These are phyloP conservation scores for Marcusenius ussheri DNA, from an alignment of 2,113 vertebrate genomes.

Conservation along the genomic window DNA sequence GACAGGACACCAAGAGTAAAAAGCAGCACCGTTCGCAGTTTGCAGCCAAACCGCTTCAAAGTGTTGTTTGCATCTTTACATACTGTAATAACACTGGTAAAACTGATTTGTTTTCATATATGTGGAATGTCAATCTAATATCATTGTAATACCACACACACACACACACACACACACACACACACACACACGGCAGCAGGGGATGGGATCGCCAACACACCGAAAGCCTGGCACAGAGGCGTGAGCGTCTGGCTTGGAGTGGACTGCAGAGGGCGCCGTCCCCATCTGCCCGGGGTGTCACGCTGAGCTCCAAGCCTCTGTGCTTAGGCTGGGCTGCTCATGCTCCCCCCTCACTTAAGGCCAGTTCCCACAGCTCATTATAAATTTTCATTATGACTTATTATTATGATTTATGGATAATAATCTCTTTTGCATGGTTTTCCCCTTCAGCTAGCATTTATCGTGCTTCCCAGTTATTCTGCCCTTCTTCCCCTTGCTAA, in stretches of 20 bases:
- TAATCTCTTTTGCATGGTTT: not conserved
- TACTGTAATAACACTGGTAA: conserved; percentile 54
- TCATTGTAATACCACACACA: not conserved
- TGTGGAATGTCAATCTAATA: conserved; percentile 20
- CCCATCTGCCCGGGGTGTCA: not conserved
- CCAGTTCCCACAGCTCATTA: not conserved
- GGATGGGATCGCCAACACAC: not conserved
- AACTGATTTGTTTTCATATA: conserved; percentile 37
- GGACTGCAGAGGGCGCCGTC: not conserved
- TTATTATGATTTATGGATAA: not conserved
- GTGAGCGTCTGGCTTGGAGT: not conserved
- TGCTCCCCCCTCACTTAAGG: not conserved
- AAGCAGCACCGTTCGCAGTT: conserved; percentile 73
- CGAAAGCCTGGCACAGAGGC: not conserved
- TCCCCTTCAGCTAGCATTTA: not conserved
- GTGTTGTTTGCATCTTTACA: conserved; percentile 65
- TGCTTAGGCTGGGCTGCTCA: not conserved
- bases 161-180: not conserved
- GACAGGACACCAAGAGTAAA: conserved; percentile 65
- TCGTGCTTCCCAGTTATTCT: not conserved
- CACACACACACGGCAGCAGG: not conserved
- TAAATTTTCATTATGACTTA: not conserved
- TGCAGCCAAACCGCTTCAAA: conserved; percentile 62
- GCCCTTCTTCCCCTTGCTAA: not conserved
- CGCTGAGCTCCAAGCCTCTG: not conserved